Percentiles rank a stretch among this genome's conserved stretches.
Conservation (phyloP, 2,888 invertebrate species). For the Meganola albula region DNA sequence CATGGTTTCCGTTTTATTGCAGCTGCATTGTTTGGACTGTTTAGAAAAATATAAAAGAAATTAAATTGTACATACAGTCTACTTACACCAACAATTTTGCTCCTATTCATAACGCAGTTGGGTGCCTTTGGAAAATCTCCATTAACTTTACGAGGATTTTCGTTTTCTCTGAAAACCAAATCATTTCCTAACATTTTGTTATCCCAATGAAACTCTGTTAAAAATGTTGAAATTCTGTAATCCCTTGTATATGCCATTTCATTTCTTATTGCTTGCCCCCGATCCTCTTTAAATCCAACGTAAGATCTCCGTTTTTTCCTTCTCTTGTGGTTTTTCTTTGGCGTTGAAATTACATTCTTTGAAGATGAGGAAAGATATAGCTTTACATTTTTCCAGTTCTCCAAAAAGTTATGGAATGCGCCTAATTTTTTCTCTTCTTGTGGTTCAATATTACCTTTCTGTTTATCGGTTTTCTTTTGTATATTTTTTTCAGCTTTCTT, state of each 20-base stretch:
- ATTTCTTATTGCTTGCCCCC: slow-evolving; percentile 18
- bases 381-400: too few relatives aligned
- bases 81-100: slow-evolving; percentile 24
- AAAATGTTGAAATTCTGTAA: slow-evolving; percentile 37
- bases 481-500: slow-evolving; percentile 8
- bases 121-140: too few relatives aligned
- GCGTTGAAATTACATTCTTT: too few relatives aligned
- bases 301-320: slow-evolving; percentile 36
- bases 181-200: slow-evolving; percentile 17
- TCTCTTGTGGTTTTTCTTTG: slow-evolving; percentile 38
- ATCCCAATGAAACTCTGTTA: slow-evolving; percentile 38
- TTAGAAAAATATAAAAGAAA: too few relatives aligned
- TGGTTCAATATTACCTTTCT: slow-evolving; percentile 6
- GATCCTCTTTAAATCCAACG: slow-evolving; percentile 6
- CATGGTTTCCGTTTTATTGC: too few relatives aligned
- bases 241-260: slow-evolving; percentile 32
- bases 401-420: too few relatives aligned
- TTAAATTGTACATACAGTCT: too few relatives aligned
- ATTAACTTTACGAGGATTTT: too few relatives aligned
- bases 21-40: too few relatives aligned
- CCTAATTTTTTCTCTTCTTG: slow-evolving; percentile 17
- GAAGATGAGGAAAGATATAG: too few relatives aligned
- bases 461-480: slow-evolving; percentile 8
- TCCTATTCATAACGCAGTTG: too few relatives aligned
- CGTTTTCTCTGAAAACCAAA: background rate